Base-by-base conservation (phyloP, 2,888 invertebrate species). In the Congeria kusceri region DNA sequence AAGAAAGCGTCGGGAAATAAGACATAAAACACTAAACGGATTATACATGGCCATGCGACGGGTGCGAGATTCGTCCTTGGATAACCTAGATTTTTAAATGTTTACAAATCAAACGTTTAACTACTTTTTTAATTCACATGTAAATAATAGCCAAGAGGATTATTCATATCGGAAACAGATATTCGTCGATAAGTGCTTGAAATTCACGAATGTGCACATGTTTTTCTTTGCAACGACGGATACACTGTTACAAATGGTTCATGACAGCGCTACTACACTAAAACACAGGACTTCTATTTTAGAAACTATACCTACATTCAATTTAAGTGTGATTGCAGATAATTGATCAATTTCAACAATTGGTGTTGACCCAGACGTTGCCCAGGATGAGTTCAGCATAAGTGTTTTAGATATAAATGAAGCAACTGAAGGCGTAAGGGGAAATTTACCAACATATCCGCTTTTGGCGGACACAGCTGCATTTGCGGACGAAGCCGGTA, bases 361-460 rank as follows among this genome's bases (percentile, higher is more conserved):
- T 13, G 63, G 62, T 3, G 57, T 79, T 15, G 62, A 53, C 39
- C 27, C 25, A 57, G 57, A 66, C 18, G 47, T 64, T 46, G 78
- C 74, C 5, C 23, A 61, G 25, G 20, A 20, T 13, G 78, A 70
- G n/a, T 79, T 74, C 28, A 70, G 70, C 25, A 18, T 79, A 7
- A 79, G 65, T 15, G 7, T 56, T 5, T 46, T 28, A 20, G 70
- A 70, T 18, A 39, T 74, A 11, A 9, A 66, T 9, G 9, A 25
- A n/a, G 46, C 78, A n/a, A 23, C 74, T n/a, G 65, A 59, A 18
- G 70, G 70, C 39, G 32, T 58, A 29, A 79, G 66, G 23, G 13
- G 25, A 5, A 32, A 49, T n/a, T 9, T 66, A 0, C 1, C 20
- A 18, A 32, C 39, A 15, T 69, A 79, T 28, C 78, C 69, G 13